phyloP scores from a whole-genome alignment of 2,113 vertebrate genomes.

The Ceyx cyanopectus region DNA sequence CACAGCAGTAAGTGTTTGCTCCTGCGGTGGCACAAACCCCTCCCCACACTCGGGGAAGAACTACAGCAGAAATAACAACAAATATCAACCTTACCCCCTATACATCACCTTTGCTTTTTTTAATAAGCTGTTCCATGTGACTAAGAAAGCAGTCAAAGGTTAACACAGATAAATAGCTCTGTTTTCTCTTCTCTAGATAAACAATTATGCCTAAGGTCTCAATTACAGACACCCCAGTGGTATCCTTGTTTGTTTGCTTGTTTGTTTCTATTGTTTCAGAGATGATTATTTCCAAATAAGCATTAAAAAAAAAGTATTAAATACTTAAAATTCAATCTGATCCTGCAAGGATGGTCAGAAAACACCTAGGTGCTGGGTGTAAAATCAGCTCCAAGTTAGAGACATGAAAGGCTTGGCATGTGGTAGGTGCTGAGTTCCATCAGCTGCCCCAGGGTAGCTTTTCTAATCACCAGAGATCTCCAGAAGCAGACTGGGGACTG shows the following conservation, averaged over 20 bases:
- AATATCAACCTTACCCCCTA: slow-evolving; percentile 1
- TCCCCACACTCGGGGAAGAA: not conserved
- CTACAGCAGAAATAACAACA: slow-evolving; percentile 17
- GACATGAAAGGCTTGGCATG: not conserved
- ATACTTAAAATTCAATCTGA: not conserved
- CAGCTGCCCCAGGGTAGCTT: not conserved
- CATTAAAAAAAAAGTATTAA: not conserved
- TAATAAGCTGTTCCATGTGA: slow-evolving; percentile 44
- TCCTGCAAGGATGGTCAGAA: not conserved
- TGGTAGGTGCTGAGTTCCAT: not conserved
- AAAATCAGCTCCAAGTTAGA: not conserved
- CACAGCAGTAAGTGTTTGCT: slow-evolving; percentile 22
- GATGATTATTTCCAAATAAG: slow-evolving; percentile 27
- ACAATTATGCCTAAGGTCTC: slow-evolving; percentile 30
- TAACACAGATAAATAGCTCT: slow-evolving; percentile 44
- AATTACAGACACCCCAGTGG: not conserved
- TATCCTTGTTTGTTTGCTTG: slow-evolving; percentile 4
- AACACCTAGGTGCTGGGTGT: not conserved
- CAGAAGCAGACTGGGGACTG: not conserved
- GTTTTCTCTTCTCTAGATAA: slow-evolving; percentile 19
- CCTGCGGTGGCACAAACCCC: not conserved
- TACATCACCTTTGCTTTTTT: slow-evolving; percentile 16
- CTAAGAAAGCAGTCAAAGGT: slow-evolving; percentile 45
- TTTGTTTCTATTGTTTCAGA: not conserved
- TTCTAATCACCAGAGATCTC: not conserved